Conservation (phyloP, 2,797 vertebrate species). For the Premnoplex brunnescens region DNA sequence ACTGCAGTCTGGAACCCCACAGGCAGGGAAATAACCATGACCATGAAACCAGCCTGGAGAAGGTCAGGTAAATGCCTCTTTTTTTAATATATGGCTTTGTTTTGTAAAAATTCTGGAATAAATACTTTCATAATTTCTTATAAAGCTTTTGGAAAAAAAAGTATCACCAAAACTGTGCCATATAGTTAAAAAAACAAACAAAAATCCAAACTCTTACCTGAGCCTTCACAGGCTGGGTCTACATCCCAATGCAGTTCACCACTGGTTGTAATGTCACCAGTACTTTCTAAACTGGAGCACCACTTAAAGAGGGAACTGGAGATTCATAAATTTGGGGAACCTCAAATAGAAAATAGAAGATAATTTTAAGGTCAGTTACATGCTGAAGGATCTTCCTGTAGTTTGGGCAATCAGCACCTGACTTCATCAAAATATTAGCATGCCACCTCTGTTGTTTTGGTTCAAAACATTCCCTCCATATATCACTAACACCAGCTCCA, state of each 20-base stretch:
- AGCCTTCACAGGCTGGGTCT: conserved; percentile 71
- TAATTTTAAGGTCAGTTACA: conserved; percentile 55
- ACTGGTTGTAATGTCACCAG: conserved; percentile 68
- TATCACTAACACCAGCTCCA: neutral
- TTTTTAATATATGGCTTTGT: conserved; percentile 79
- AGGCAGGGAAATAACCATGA: neutral
- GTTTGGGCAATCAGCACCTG: neutral
- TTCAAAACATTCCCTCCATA: neutral
- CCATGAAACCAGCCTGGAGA: conserved; percentile 30
- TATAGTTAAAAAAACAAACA: conserved; percentile 75
- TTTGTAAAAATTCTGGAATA: conserved; percentile 67
- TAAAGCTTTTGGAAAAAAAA: conserved; percentile 52
- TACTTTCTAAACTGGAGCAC: conserved; percentile 71
- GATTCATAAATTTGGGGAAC: conserved; percentile 69
- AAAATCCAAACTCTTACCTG: conserved; percentile 76
- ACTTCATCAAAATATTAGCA: neutral
- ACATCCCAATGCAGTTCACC: conserved; percentile 69
- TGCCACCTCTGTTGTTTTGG: neutral
- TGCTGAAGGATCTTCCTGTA: neutral
- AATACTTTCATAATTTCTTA: conserved; percentile 40
- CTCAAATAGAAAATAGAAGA: conserved; percentile 74
- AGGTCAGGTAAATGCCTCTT: conserved; percentile 69
- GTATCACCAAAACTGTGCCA: conserved; percentile 73
- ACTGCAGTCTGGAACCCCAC: neutral
- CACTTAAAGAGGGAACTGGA: conserved; percentile 75